phyloP scores from a whole-genome alignment of 2,888 invertebrate species.

The Caenorhabditis plicata region DNA sequence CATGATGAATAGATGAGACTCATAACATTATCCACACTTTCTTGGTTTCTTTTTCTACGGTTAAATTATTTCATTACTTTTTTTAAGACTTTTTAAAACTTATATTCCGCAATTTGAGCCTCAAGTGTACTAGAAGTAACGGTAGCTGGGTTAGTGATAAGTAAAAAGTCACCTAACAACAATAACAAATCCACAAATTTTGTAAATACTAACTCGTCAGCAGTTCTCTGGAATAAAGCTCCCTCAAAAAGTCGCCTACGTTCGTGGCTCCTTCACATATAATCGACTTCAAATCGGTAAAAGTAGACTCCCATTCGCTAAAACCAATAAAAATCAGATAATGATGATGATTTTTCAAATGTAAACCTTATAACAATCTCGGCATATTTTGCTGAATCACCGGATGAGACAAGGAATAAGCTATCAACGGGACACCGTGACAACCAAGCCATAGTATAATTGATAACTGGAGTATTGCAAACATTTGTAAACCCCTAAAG shows the following conservation, averaged over 20 bases:
- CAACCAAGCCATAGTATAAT: slow-evolving; percentile 34
- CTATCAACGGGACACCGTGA: slow-evolving; percentile 26
- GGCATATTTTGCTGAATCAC: slow-evolving; percentile 17
- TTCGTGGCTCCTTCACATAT: slow-evolving; percentile 30
- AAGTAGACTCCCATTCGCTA: slow-evolving; percentile 28
- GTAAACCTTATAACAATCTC: slow-evolving; percentile 17
- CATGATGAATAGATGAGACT: slow-evolving; percentile 38
- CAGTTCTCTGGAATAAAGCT: slow-evolving; percentile 43
- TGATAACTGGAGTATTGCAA: slow-evolving; percentile 36
- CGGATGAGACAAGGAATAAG: slow-evolving; percentile 27
- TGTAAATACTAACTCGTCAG: slow-evolving; percentile 21
- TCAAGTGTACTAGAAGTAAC: slow-evolving; percentile 39
- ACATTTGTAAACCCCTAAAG: slow-evolving; percentile 29
- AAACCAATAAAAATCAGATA: not conserved
- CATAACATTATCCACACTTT: slow-evolving; percentile 52
- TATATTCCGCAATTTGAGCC: slow-evolving; percentile 39
- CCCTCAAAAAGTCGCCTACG: slow-evolving; percentile 55
- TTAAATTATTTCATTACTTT: too few species aligned
- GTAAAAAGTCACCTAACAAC: slow-evolving; percentile 50
- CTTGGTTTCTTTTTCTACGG: slow-evolving; percentile 36
- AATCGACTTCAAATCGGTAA: slow-evolving; percentile 21
- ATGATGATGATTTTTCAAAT: not conserved
- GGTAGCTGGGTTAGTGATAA: slow-evolving; percentile 49
- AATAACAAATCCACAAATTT: not conserved
- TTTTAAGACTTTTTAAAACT: too few species aligned